Percentiles rank a stretch among this genome's conserved stretches.
Evolutionary conservation across 1,140 invertebrate genomes (phyloP).

Genomic region (Vanessa atalanta): DNA sequence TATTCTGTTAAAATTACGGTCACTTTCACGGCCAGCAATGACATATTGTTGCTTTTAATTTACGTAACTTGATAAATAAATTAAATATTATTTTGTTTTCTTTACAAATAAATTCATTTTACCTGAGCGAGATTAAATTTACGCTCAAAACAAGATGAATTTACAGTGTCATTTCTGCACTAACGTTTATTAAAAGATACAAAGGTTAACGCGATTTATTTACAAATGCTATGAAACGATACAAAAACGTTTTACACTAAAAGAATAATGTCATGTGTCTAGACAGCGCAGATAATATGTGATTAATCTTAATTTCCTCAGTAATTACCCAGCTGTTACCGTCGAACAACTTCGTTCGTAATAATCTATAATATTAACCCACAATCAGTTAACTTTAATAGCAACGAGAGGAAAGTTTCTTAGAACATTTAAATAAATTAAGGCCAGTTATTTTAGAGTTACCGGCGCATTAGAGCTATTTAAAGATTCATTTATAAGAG

Average conservation of each 20-base stretch:
- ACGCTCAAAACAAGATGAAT: too few relatives aligned
- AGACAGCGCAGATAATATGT: slow-evolving; percentile 25
- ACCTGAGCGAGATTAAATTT: too few relatives aligned
- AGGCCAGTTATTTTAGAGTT: slow-evolving; percentile 52
- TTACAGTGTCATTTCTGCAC: too few relatives aligned
- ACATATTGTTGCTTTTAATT: too few relatives aligned
- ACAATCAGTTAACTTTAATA: slow-evolving; percentile 69
- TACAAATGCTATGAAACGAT: too few relatives aligned
- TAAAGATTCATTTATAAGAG: slow-evolving; percentile 21
- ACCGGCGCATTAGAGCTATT: slow-evolving; percentile 51
- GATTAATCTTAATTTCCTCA: slow-evolving; percentile 43
- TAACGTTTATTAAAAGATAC: too few relatives aligned
- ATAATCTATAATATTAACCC: slow-evolving; percentile 63
- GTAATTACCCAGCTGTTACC: slow-evolving; percentile 50
- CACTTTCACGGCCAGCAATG: slow-evolving; percentile 9
- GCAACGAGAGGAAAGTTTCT: slow-evolving; percentile 61
- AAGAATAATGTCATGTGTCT: neutral
- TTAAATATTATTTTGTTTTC: too few relatives aligned
- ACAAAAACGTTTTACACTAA: neutral
- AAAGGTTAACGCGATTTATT: too few relatives aligned
- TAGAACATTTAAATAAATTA: slow-evolving; percentile 69
- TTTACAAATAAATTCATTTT: too few relatives aligned
- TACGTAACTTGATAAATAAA: slow-evolving; percentile 11
- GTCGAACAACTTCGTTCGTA: slow-evolving; percentile 52
- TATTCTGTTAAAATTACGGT: slow-evolving; percentile 29